phyloP scores from a whole-genome alignment of 2,888 invertebrate genomes.

The Tanytarsus gracilentus region DNA sequence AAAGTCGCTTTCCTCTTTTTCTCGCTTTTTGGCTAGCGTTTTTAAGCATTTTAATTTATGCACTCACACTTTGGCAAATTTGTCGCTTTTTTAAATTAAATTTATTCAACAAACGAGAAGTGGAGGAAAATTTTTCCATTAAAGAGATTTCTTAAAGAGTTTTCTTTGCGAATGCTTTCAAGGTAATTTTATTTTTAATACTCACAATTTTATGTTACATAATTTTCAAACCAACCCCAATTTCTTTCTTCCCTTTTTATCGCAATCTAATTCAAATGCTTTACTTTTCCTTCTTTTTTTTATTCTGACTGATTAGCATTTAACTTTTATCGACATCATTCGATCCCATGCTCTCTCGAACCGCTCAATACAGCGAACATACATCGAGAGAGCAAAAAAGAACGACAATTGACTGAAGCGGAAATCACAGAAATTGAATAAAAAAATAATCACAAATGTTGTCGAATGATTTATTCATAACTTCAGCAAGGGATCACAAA shows the following conservation, averaged over 20 bases:
- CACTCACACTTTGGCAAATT: no score
- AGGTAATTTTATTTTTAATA: no score
- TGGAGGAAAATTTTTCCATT: no score
- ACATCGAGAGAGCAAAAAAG: conserved; percentile 4
- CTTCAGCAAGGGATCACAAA: conserved; percentile 24
- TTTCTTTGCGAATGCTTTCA: no score
- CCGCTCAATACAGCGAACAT: background rate
- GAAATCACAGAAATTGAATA: conserved; percentile 29
- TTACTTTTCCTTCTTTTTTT: background rate
- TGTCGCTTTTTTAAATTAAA: no score
- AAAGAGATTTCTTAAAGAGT: no score
- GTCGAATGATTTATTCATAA: conserved; percentile 29
- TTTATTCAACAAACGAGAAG: no score
- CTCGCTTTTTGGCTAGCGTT: no score
- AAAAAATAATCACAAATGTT: conserved; percentile 29
- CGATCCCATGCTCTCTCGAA: background rate
- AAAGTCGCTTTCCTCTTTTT: no score
- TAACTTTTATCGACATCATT: conserved; percentile 18
- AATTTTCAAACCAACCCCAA: background rate
- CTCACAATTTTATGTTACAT: no score
- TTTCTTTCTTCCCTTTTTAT: background rate
- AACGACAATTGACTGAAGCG: conserved; percentile 29
- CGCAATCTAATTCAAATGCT: background rate
- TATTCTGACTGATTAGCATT: conserved; percentile 27
- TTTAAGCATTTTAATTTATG: no score